These are phyloP conservation scores for Denticeps clupeoides DNA, from an alignment of 2,797 vertebrate species.

Conservation along the genomic window DNA sequence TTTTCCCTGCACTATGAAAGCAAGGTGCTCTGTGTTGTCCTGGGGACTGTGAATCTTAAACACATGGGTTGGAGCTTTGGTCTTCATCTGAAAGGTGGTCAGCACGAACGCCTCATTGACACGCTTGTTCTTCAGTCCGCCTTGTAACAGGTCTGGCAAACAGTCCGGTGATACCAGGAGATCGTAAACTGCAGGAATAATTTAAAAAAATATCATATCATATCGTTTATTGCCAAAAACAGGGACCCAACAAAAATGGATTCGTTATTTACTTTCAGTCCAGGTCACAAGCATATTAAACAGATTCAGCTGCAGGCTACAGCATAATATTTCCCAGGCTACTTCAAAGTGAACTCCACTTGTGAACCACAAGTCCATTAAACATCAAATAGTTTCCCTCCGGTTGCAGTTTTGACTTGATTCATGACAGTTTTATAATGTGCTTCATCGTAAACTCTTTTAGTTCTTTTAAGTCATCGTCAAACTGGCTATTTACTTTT, in stretches of 20 bases:
- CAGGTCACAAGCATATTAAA: background rate
- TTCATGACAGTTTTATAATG: constrained; percentile 5
- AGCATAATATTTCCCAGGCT: background rate
- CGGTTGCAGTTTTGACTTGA: background rate
- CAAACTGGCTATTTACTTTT: too few species aligned
- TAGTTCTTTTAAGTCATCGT: too few species aligned
- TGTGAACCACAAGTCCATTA: background rate
- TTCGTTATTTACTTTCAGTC: background rate
- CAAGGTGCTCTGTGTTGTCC: constrained; percentile 82
- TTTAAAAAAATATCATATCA: background rate
- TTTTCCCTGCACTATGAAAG: constrained; percentile 78
- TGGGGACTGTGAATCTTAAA: constrained; percentile 76
- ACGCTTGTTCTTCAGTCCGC: constrained; percentile 65
- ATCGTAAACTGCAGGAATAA: constrained; percentile 76
- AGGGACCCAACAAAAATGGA: background rate
- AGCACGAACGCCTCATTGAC: constrained; percentile 78
- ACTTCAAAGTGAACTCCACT: background rate
- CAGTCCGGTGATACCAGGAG: constrained; percentile 79
- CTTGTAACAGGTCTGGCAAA: constrained; percentile 69
- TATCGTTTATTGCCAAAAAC: background rate
- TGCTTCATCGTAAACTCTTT: constrained; percentile 14
- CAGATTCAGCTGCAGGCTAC: background rate
- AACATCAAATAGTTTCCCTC: background rate
- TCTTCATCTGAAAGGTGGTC: constrained; percentile 75
- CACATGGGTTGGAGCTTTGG: constrained; percentile 46